Evolutionary conservation across 2,888 invertebrate species (phyloP).

Genomic region (Oligia latruncula): DNA sequence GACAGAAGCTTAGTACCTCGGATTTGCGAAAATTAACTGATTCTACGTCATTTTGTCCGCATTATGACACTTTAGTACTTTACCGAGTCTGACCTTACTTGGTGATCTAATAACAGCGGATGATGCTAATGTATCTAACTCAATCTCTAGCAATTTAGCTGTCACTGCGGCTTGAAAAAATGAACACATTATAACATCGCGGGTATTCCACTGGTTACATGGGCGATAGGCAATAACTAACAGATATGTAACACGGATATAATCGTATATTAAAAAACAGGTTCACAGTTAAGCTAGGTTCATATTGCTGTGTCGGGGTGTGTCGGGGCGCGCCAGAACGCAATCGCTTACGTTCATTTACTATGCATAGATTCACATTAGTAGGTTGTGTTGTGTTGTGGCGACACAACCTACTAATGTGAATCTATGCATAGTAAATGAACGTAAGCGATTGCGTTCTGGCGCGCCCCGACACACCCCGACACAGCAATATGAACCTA

Average conservation of each 20-base stretch:
- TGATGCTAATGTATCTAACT: conserved; percentile 78
- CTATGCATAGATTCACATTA: no score
- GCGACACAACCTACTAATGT: no score
- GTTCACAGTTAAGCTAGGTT: conserved; percentile 8
- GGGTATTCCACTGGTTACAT: conserved; percentile 38
- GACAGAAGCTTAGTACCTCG: neutral
- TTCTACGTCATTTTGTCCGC: conserved; percentile 18
- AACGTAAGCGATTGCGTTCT: no score
- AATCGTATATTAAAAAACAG: conserved; percentile 2
- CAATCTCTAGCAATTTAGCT: conserved; percentile 68
- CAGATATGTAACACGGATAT: conserved; percentile 15
- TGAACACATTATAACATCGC: conserved; percentile 11
- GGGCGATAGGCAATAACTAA: conserved; percentile 28
- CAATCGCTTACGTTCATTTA: no score
- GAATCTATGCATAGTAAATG: no score
- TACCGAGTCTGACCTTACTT: conserved; percentile 67
- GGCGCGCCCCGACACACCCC: no score
- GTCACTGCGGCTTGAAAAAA: conserved; percentile 23
- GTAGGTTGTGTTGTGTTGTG: no score
- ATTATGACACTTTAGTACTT: conserved; percentile 25
- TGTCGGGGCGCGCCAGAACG: no score
- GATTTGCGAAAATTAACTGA: neutral
- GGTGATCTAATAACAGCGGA: conserved; percentile 81
- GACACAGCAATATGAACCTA: no score
- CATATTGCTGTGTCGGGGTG: no score